Conservation (phyloP, 2,113 vertebrate genomes). For the Paramisgurnus dabryanus region DNA sequence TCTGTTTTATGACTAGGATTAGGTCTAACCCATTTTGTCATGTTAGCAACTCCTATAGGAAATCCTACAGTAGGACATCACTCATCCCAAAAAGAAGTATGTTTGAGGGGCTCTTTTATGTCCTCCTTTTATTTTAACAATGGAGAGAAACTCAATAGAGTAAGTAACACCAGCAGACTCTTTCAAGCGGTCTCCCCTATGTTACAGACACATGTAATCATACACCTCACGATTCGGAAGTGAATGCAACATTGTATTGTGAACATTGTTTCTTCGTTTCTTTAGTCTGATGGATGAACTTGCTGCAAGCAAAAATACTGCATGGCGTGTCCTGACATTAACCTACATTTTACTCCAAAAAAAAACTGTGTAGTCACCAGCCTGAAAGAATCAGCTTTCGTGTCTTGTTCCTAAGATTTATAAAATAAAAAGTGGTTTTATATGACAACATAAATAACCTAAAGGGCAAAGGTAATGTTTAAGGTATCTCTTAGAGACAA, state of each 20-base stretch:
- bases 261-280: neutral
- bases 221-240: conserved; percentile 6
- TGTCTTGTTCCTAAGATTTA: too few species aligned
- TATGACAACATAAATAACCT: too few species aligned
- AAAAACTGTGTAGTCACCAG: neutral
- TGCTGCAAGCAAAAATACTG: neutral
- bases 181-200: conserved; percentile 20
- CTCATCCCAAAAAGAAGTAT: conserved; percentile 20
- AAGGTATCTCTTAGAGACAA: too few species aligned
- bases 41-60: neutral
- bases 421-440: too few species aligned
- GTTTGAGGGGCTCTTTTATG: conserved; percentile 22
- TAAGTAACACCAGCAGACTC: conserved; percentile 25
- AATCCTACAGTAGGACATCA: neutral
- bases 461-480: too few species aligned
- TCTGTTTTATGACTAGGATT: conserved; percentile 3
- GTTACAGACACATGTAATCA: conserved; percentile 23
- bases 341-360: neutral
- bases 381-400: too few species aligned
- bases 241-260: conserved; percentile 6
- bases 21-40: conserved; percentile 22
- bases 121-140: conserved; percentile 22
- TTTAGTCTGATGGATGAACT: neutral
- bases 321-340: too few species aligned
- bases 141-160: conserved; percentile 23